Percentiles rank a stretch among this genome's conserved stretches.
Conservation (phyloP, 1,140 invertebrate species). For the Aphaenogaster floridana region DNA sequence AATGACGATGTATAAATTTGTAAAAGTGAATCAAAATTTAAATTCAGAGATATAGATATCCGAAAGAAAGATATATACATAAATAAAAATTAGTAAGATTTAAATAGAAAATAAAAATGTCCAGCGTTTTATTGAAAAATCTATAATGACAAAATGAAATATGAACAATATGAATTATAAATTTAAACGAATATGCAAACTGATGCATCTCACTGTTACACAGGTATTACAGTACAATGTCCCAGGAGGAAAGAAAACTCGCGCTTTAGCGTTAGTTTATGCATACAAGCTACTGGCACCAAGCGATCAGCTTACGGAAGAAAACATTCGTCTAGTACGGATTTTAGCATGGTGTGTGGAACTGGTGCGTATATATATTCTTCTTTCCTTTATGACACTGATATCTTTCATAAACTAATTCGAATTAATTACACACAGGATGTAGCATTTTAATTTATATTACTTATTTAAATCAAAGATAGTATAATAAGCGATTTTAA, state of each 20-base stretch:
- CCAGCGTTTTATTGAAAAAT: background rate
- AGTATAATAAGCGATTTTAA: background rate
- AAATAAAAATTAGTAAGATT: conserved; percentile 10
- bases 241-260: conserved; percentile 92
- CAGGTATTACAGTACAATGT: conserved; percentile 94
- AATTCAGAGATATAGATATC: background rate
- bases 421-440: background rate
- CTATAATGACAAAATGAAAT: background rate
- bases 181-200: background rate
- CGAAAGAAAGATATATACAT: background rate
- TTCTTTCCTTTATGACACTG: conserved; percentile 24
- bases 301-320: conserved; percentile 89
- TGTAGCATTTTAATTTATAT: background rate
- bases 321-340: conserved; percentile 93
- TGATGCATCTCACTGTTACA: conserved; percentile 60
- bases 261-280: conserved; percentile 93
- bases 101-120: background rate
- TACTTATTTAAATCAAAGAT: background rate
- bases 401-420: background rate
- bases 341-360: conserved; percentile 98
- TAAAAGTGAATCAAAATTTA: background rate
- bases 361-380: conserved; percentile 90
- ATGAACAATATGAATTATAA: conserved; percentile 24
- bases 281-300: conserved; percentile 92
- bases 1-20: background rate